Conservation (phyloP, 1,140 invertebrate genomes). For the Bombus difficillimus region DNA sequence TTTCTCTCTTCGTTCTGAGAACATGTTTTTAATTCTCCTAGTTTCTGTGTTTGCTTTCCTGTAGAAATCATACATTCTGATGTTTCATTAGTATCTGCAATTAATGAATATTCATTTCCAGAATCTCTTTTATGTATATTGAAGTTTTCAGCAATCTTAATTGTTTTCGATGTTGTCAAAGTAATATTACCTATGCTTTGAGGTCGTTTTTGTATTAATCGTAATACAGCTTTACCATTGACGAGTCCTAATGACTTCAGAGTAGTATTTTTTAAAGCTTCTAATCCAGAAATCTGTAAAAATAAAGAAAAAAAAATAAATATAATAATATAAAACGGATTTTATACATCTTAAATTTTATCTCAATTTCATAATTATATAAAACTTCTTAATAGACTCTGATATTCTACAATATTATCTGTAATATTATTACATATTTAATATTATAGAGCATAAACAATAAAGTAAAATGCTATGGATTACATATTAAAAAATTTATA, state of each 20-base stretch:
- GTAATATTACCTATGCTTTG: constrained; percentile 84
- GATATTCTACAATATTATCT: not conserved
- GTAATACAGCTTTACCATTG: constrained; percentile 88
- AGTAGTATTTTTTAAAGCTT: constrained; percentile 86
- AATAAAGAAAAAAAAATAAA: no score
- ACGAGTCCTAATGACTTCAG: constrained; percentile 89
- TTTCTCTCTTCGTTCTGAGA: not conserved
- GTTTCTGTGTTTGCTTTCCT: constrained; percentile 24
- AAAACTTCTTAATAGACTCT: not conserved
- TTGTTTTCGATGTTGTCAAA: constrained; percentile 78
- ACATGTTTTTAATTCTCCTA: not conserved
- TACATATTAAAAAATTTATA: no score
- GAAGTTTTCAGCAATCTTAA: constrained; percentile 59
- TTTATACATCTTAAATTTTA: not conserved
- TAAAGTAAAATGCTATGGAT: not conserved
- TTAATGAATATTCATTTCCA: constrained; percentile 28
- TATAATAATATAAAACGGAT: not conserved
- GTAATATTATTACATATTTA: not conserved
- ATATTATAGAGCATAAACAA: not conserved
- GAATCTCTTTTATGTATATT: constrained; percentile 36
- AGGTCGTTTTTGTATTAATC: constrained; percentile 83
- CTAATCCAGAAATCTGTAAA: constrained; percentile 85
- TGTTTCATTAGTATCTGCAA: constrained; percentile 51
- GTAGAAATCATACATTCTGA: constrained; percentile 49
- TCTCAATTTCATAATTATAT: not conserved